A percentile compares a stretch with the other conserved stretches of the same genome.
These are phyloP conservation scores for Nasonia oneida DNA, from an alignment of 2,888 invertebrate genomes.

Conservation along the genomic window DNA sequence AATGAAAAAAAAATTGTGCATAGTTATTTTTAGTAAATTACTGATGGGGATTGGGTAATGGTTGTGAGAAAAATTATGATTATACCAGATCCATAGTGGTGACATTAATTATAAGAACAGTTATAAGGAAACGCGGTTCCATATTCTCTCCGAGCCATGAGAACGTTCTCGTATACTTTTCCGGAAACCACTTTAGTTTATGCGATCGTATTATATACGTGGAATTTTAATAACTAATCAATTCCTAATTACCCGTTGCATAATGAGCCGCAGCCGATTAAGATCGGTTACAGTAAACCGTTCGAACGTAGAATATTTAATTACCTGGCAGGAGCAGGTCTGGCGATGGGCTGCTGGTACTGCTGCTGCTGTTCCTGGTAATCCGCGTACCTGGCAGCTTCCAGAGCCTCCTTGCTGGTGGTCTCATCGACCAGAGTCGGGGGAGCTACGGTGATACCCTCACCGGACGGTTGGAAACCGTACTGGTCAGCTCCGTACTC, in stretches of 20 bases:
- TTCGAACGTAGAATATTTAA: background rate
- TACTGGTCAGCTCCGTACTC: slow-evolving; percentile 94
- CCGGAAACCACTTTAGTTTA: background rate
- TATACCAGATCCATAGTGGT: background rate
- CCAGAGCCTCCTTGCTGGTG: slow-evolving; percentile 72
- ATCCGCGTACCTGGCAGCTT: slow-evolving; percentile 67
- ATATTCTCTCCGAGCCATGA: background rate
- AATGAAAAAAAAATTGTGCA: background rate
- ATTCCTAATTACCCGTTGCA: background rate
- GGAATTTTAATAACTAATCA: background rate
- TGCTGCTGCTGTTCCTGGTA: slow-evolving; percentile 71
- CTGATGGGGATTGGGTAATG: background rate
- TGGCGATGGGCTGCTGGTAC: slow-evolving; percentile 61
- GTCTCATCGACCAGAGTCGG: slow-evolving; percentile 80
- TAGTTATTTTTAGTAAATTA: background rate
- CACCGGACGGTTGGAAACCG: slow-evolving; percentile 92
- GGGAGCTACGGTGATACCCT: slow-evolving; percentile 89
- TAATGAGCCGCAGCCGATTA: background rate
- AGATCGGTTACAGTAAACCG: too few species aligned
- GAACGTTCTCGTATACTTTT: background rate
- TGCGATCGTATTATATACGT: background rate
- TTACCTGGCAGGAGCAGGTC: slow-evolving; percentile 68
- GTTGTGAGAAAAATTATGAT: background rate
- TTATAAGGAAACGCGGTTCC: background rate
- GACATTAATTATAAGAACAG: background rate